Base-by-base conservation (phyloP, 2,888 invertebrate genomes). In the Diabrotica balteata region DNA sequence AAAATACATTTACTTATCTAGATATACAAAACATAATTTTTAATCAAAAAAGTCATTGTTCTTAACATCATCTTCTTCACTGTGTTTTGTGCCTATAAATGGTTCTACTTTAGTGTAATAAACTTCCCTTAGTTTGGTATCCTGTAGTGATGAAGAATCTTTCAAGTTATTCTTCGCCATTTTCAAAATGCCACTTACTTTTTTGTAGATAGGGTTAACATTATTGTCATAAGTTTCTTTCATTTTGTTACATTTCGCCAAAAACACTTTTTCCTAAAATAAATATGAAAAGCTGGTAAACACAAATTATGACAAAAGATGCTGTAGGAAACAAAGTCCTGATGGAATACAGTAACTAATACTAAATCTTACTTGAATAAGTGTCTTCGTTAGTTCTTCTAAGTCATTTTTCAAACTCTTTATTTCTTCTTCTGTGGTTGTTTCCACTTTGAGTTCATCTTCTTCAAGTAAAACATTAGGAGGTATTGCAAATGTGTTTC, bases 201-300 rank as follows among this genome's bases (percentile, higher is more conserved):
- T 67, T 6, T 64, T 54, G 64, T 67, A 59, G 7, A 63, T 52
- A 7, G 69, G 68, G 17, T 66, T 54, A n/a, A 71, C n/a, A 11
- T 11, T 42, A 8, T 49, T 63, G 7, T 71, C 65, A 17, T 63
- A 69, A 7, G 61, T 32, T 51, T 72, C 62, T 51, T 71, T 72
- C 60, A 66, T 51, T 11, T 69, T 66, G 60, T 66, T 62, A 8
- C 69, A 69, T 63, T 64, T 69, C 6, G 69, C 70, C 7, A 71
- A 22, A 51, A 68, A 71, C 17, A 72, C 62, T 65, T 63, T 68
- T 64, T 71, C 72, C 72, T 72, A 54, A 55, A 72, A 71, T 5
- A 57, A 52, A 45, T 32, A 32, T 32, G 32, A 32, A 32, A 32
- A 32, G 2, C 32, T 32, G 32, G 32, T 32, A 32, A 32, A 32